These are phyloP conservation scores for Ormyrus labotus DNA, from an alignment of 2,888 invertebrate species.

Conservation along the genomic window DNA sequence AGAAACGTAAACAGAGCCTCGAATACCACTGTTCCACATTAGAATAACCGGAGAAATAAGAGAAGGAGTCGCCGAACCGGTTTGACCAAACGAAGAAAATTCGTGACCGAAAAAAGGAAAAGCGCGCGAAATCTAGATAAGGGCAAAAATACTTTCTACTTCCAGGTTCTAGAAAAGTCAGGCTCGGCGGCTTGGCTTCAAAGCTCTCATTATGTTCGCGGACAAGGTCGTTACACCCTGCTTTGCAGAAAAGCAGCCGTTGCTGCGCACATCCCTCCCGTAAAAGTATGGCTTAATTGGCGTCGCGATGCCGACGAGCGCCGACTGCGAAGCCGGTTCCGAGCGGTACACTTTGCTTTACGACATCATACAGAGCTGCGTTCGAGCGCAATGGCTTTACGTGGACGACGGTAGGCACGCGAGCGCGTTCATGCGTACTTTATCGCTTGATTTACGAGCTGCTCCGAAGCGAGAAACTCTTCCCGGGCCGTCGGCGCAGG, in stretches of 20 bases:
- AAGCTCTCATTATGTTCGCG: neutral
- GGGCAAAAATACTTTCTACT: too few relatives aligned
- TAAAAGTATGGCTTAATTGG: slow-evolving; percentile 5
- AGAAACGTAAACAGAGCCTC: too few relatives aligned
- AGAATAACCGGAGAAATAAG: too few relatives aligned
- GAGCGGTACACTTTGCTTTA: neutral
- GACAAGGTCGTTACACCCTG: slow-evolving; percentile 29
- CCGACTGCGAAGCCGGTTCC: neutral
- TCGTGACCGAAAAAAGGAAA: too few relatives aligned
- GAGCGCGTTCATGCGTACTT: neutral
- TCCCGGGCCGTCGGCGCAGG: neutral
- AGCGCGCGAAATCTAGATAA: too few relatives aligned
- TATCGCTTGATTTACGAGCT: slow-evolving; percentile 23
- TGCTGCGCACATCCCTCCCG: neutral
- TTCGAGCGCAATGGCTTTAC: neutral
- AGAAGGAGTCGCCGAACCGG: too few relatives aligned
- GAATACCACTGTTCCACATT: too few relatives aligned
- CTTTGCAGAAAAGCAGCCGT: neutral
- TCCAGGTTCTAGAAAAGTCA: too few relatives aligned
- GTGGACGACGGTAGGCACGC: neutral
- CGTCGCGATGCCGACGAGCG: neutral
- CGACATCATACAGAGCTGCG: neutral
- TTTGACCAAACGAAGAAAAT: too few relatives aligned
- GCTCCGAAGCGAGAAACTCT: neutral
- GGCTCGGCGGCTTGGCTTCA: too few relatives aligned